Evolutionary conservation across 2,888 invertebrate genomes (phyloP).

Genomic region (Lamellibrachia satsuma): DNA sequence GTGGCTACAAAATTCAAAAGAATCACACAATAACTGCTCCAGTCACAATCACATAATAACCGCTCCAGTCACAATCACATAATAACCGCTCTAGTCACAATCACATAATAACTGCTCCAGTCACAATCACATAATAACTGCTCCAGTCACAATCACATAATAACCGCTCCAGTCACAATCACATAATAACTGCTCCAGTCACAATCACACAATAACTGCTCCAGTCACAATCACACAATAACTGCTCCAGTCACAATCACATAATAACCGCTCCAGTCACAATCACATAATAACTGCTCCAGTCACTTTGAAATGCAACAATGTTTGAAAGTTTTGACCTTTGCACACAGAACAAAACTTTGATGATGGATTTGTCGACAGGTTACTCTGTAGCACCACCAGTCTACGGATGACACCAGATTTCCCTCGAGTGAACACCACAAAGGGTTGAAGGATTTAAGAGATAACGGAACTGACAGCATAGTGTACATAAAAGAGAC

Average conservation of each 20-base stretch:
- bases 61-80: too few relatives aligned
- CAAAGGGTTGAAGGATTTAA: not conserved
- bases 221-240: not conserved
- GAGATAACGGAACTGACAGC: not conserved
- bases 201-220: not conserved
- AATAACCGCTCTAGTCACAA: not conserved
- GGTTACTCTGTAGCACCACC: not conserved
- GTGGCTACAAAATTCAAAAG: too few relatives aligned
- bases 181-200: too few relatives aligned
- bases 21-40: too few relatives aligned
- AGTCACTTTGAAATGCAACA: not conserved
- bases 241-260: too few relatives aligned
- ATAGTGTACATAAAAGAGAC: not conserved
- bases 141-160: too few relatives aligned
- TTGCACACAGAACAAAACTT: not conserved
- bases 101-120: too few relatives aligned
- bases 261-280: too few relatives aligned
- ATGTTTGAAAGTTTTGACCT: not conserved
- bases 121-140: too few relatives aligned
- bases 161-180: not conserved
- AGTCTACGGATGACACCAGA: not conserved
- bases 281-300: not conserved
- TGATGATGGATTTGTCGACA: not conserved
- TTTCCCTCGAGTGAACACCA: not conserved
- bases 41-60: too few relatives aligned